Conservation (phyloP, 92 coral and sea anemone species). For the Desmophyllum pertusum region DNA sequence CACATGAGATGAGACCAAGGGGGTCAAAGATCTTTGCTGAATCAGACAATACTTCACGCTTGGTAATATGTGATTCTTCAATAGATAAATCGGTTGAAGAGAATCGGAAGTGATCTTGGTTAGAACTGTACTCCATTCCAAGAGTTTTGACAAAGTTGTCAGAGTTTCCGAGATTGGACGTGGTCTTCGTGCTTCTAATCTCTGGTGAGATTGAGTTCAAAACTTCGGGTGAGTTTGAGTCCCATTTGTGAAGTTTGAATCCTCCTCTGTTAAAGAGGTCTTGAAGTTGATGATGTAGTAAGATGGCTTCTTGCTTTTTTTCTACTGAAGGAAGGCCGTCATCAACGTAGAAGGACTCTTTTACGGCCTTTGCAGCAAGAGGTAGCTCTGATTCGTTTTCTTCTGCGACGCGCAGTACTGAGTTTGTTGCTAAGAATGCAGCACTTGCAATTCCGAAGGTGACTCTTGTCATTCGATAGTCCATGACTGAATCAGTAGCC, state of each 20-base stretch:
- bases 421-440: conserved; percentile 48
- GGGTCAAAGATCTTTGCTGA: conserved; percentile 65
- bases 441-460: conserved; percentile 63
- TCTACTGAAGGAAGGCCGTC: too few relatives aligned
- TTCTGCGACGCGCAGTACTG: conserved; percentile 32
- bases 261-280: conserved; percentile 58
- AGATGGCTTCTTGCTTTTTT: conserved; percentile 54
- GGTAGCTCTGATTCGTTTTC: conserved; percentile 54
- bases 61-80: conserved; percentile 45
- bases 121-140: conserved; percentile 57
- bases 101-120: conserved; percentile 59
- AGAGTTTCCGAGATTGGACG: too few relatives aligned
- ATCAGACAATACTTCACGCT: conserved; percentile 60
- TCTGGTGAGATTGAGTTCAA: conserved; percentile 64
- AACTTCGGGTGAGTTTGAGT: conserved; percentile 15
- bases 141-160: conserved; percentile 52
- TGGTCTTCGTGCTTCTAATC: conserved; percentile 41
- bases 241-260: conserved; percentile 50
- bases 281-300: conserved; percentile 49
- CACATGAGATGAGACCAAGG: conserved; percentile 62
- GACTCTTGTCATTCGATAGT: conserved; percentile 66
- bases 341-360: conserved; percentile 59
- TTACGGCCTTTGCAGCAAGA: conserved; percentile 51
- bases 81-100: conserved; percentile 30
- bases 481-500: conserved; percentile 28